A percentile compares a stretch with the other conserved stretches of the same genome.
These are phyloP conservation scores for Petrolisthes cinctipes DNA, from an alignment of 2,888 invertebrate genomes.

Conservation along the genomic window DNA sequence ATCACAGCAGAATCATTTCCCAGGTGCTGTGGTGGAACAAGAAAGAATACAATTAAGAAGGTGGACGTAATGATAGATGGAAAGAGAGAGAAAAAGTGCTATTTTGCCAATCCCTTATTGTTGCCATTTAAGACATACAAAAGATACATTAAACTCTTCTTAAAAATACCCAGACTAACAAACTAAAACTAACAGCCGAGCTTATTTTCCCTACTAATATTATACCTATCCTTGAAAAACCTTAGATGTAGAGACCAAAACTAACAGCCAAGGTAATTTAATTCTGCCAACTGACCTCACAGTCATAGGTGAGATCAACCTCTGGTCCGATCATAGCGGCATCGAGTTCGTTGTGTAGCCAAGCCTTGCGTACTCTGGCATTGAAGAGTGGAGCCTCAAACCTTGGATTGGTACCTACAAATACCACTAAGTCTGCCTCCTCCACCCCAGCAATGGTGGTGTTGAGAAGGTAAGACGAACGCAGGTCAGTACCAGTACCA, in stretches of 20 bases:
- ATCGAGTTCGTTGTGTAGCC: conserved; percentile 90
- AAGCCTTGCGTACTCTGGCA: conserved; percentile 93
- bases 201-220: too few species aligned
- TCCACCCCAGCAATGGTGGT: conserved; percentile 90
- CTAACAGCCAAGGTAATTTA: too few species aligned
- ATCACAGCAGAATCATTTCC: conserved; percentile 84
- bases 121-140: too few species aligned
- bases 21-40: conserved; percentile 76
- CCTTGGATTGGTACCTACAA: conserved; percentile 96
- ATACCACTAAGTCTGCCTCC: conserved; percentile 89
- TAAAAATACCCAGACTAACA: too few species aligned
- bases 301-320: conserved; percentile 92
- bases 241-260: too few species aligned
- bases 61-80: background rate
- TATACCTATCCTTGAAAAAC: too few species aligned
- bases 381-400: conserved; percentile 97
- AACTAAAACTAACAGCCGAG: too few species aligned
- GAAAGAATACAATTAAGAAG: too few species aligned
- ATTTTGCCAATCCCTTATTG: too few species aligned
- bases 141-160: too few species aligned
- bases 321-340: conserved; percentile 90
- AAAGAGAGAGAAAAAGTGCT: too few species aligned
- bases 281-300: conserved; percentile 75
- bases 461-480: conserved; percentile 93
- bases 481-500: conserved; percentile 85